Base-by-base conservation (phyloP, 2,797 vertebrate species). In the Sciaenops ocellatus region DNA sequence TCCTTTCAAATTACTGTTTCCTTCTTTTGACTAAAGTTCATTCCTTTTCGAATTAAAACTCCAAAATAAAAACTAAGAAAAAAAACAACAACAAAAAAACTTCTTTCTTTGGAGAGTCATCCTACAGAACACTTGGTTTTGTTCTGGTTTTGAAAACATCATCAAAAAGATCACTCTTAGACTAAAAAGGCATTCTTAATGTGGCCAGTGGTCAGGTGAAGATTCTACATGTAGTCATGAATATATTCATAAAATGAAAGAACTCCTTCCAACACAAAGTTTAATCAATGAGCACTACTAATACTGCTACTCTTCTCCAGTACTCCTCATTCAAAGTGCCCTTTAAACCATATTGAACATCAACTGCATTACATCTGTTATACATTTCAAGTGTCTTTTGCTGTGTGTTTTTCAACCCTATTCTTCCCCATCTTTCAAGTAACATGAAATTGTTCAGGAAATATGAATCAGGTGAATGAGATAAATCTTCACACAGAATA, bases 321-420 rank as follows among this genome's bases (percentile, higher is more conserved):
- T 57, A 41, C 28, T 34, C 20, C 57, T 60, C 24, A 60, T 63
- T 69, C 46, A 48, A 57, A 70, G 34, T 12, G 26, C 54, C 57
- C 69, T 76, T 79, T 34, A 67, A 80, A 54, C 56, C 34, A 16
- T 3, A 71, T 11, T 60, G 16, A 69, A 64, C 34, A 56, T 80
- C 34, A 51, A 56, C 3, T 2, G 20, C 15, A 51, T 48, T 15
- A 48, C 5, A 3, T 28, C 30, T 48, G 66, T 41, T 10, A 47
- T 6, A 28, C 8, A 63, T 46, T 47, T 66, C 20, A 67, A 64
- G 38, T 24, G 6, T 64, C 30, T 50, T 34, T 8, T 9, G 8
- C 34, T 38, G 34, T 38, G 8, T 38, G 34, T 38, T 38, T 38
- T 38, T 38, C 34, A 38, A 9, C 8, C 8, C 34, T 9, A 9